Percentiles rank a stretch among this genome's conserved stretches.
Conservation (phyloP, 2,888 invertebrate species). For the Volucella zonaria region DNA sequence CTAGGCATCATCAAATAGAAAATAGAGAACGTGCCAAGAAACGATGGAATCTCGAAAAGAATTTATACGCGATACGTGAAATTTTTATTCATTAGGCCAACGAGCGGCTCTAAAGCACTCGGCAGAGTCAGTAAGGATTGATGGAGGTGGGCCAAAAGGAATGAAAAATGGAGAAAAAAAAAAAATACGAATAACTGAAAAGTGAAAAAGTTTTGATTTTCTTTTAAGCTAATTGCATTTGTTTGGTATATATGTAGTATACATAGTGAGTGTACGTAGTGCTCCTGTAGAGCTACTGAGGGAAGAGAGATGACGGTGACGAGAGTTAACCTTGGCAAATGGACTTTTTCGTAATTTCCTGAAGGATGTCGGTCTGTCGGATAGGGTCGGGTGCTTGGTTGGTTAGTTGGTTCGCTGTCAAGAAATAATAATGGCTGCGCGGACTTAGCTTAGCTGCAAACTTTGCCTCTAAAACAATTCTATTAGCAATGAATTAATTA, state of each 20-base stretch:
- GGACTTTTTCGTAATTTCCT: slow-evolving; percentile 27
- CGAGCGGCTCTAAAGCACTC: not conserved
- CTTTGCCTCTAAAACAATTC: slow-evolving; percentile 63
- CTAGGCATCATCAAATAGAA: slow-evolving; percentile 1
- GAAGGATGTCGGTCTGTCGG: not conserved
- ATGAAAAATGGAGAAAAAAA: not conserved
- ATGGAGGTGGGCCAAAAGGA: not conserved
- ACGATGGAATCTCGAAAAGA: slow-evolving; percentile 46
- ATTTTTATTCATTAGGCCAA: slow-evolving; percentile 68
- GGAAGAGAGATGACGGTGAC: not conserved
- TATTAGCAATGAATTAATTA: slow-evolving; percentile 72
- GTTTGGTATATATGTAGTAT: not conserved
- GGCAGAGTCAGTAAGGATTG: slow-evolving; percentile 8
- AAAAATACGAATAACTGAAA: slow-evolving; percentile 6
- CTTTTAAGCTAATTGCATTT: slow-evolving; percentile 72
- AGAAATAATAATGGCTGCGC: slow-evolving; percentile 38
- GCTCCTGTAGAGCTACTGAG: not conserved
- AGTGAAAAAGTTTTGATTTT: slow-evolving; percentile 71
- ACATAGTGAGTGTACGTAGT: too few species aligned
- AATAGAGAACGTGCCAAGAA: slow-evolving; percentile 58
- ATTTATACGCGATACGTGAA: slow-evolving; percentile 71
- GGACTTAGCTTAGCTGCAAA: slow-evolving; percentile 23
- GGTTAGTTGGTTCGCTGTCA: slow-evolving; percentile 2
- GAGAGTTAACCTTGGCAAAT: slow-evolving; percentile 27
- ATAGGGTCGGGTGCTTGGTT: too few species aligned